A percentile compares a stretch with the other conserved stretches of the same genome.
These are phyloP conservation scores for Acronicta psi DNA, from an alignment of 2,888 invertebrate species.

Conservation along the genomic window DNA sequence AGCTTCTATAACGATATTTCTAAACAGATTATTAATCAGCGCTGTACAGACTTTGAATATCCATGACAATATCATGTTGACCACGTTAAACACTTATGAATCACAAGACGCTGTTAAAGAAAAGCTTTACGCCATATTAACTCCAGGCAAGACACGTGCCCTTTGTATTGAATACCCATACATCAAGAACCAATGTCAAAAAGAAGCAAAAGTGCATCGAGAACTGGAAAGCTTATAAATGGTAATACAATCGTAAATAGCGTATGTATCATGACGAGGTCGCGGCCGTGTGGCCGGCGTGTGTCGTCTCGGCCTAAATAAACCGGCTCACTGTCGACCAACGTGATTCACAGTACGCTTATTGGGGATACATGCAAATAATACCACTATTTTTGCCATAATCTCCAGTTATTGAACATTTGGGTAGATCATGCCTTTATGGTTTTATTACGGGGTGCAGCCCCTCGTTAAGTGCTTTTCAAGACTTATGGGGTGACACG, in stretches of 20 bases:
- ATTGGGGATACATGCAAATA: conserved; percentile 52
- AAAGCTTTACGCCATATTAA: conserved; percentile 30
- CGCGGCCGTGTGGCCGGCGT: conserved; percentile 54
- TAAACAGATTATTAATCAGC: background rate
- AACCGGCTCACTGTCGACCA: conserved; percentile 70
- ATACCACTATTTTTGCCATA: conserved; percentile 52
- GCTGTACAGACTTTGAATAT: background rate
- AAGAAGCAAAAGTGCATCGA: conserved; percentile 25
- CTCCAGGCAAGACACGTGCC: conserved; percentile 34
- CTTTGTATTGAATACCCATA: conserved; percentile 28
- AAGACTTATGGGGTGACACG: conserved; percentile 40
- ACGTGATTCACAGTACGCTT: conserved; percentile 46
- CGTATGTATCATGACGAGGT: conserved; percentile 52
- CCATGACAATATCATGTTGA: background rate
- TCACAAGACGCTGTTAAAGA: conserved; percentile 10
- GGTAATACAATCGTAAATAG: conserved; percentile 59
- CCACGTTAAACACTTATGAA: conserved; percentile 19
- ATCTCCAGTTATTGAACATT: conserved; percentile 50
- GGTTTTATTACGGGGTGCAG: conserved; percentile 44
- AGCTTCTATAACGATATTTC: too few relatives aligned
- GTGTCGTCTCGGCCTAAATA: conserved; percentile 72
- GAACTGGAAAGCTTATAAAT: conserved; percentile 53
- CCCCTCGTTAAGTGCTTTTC: conserved; percentile 41
- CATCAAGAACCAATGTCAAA: conserved; percentile 25
- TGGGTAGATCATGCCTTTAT: conserved; percentile 44